Conservation (phyloP, 2,113 vertebrate genomes). For the Cacatua alba region DNA sequence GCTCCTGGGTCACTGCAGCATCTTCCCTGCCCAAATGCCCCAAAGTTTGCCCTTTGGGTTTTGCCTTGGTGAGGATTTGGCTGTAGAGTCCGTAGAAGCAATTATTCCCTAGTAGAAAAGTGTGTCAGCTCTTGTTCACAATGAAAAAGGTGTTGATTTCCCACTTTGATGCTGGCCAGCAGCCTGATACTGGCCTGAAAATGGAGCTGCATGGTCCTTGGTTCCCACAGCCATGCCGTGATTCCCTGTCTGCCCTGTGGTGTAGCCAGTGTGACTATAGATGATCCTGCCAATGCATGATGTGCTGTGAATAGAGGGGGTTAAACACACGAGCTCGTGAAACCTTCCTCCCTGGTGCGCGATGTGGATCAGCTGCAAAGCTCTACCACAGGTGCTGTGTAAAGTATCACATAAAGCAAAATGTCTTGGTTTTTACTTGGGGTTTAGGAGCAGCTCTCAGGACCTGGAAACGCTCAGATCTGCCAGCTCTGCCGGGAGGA, state of each 20-base stretch:
- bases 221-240: not conserved
- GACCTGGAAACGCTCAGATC: slow-evolving; percentile 48
- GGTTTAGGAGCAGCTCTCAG: slow-evolving; percentile 71
- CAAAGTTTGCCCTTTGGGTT: not conserved
- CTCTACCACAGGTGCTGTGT: accelerated
- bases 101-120: accelerated
- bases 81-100: not conserved
- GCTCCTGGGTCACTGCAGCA: not conserved
- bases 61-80: not conserved
- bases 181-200: not conserved
- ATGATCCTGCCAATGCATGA: not conserved
- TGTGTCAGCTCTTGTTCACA: not conserved
- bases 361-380: not conserved
- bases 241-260: accelerated
- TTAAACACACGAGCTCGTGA: not conserved
- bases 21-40: not conserved
- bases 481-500: slow-evolving; percentile 85
- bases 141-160: not conserved
- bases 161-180: not conserved
- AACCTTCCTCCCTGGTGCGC: no score
- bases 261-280: not conserved
- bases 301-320: not conserved
- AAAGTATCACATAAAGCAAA: not conserved
- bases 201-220: accelerated
- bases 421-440: not conserved